Percentiles rank a stretch among this genome's conserved stretches.
Evolutionary conservation across 2,797 vertebrate genomes (phyloP).

Genomic region (Pseudochirops cupreus): DNA sequence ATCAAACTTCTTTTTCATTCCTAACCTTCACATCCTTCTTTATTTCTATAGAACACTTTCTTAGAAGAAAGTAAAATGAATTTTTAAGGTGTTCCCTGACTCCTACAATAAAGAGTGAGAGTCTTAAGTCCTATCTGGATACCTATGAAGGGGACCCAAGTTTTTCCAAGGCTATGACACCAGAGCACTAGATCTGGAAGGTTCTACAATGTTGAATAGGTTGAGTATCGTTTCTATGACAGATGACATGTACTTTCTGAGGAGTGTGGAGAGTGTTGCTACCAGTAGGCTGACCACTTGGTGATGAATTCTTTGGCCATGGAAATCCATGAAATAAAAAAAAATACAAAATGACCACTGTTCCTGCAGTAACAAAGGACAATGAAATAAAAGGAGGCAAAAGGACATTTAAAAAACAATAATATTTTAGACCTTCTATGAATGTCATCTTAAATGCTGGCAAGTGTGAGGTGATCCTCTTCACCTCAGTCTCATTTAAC

Average conservation of each 20-base stretch:
- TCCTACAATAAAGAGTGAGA: not conserved
- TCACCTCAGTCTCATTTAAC: not conserved
- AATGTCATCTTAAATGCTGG: not conserved
- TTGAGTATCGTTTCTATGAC: not conserved
- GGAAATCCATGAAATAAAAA: not conserved
- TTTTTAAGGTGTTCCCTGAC: not conserved
- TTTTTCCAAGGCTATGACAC: not conserved
- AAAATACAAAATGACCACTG: not conserved
- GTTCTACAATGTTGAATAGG: not conserved
- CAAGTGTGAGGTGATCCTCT: not conserved
- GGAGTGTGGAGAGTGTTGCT: not conserved
- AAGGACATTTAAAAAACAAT: not conserved
- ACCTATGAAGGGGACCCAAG: not conserved
- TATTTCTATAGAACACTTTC: not conserved
- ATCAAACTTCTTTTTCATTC: constrained; percentile 1
- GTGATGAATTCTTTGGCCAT: not conserved
- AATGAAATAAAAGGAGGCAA: not conserved
- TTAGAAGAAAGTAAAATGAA: not conserved
- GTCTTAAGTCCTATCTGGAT: not conserved
- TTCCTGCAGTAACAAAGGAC: not conserved
- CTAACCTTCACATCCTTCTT: not conserved
- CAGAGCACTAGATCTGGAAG: not conserved
- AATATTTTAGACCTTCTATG: not conserved
- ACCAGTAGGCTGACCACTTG: not conserved
- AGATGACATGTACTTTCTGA: not conserved